Conservation (phyloP, 2,888 invertebrate species). For the Asteroscopus sphinx region DNA sequence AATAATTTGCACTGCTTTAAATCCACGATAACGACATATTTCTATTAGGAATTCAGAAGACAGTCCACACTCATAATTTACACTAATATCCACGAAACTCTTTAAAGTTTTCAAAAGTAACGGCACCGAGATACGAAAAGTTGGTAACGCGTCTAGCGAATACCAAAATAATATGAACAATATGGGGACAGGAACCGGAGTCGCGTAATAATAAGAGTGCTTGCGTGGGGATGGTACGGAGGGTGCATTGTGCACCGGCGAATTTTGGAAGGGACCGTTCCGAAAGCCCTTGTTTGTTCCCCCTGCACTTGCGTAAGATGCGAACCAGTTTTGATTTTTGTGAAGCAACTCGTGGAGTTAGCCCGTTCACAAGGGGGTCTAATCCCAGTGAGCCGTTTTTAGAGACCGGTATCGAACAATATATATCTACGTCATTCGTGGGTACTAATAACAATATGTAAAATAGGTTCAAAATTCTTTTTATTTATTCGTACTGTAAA, state of each 20-base stretch:
- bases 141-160: conserved; percentile 83
- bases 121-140: conserved; percentile 66
- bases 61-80: conserved; percentile 26
- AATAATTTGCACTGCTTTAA: conserved; percentile 76
- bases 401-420: conserved; percentile 64
- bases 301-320: conserved; percentile 89
- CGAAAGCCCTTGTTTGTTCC: conserved; percentile 85
- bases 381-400: conserved; percentile 70
- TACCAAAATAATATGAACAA: conserved; percentile 88
- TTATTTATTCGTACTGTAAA: conserved; percentile 46
- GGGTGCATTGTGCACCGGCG: conserved; percentile 90
- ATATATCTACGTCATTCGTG: conserved; percentile 47
- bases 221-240: conserved; percentile 89
- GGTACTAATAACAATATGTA: conserved; percentile 50
- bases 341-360: conserved; percentile 78
- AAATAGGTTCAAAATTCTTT: conserved; percentile 46
- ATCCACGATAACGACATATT: conserved; percentile 48
- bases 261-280: conserved; percentile 88
- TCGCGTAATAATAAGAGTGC: conserved; percentile 88
- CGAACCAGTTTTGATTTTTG: conserved; percentile 89
- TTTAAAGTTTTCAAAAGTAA: conserved; percentile 61
- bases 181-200: conserved; percentile 88
- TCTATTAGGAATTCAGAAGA: conserved; percentile 35
- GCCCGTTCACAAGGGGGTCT: conserved; percentile 78
- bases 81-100: conserved; percentile 22